Base-by-base conservation (phyloP, 2,888 invertebrate species). In the Colletes collaris region DNA sequence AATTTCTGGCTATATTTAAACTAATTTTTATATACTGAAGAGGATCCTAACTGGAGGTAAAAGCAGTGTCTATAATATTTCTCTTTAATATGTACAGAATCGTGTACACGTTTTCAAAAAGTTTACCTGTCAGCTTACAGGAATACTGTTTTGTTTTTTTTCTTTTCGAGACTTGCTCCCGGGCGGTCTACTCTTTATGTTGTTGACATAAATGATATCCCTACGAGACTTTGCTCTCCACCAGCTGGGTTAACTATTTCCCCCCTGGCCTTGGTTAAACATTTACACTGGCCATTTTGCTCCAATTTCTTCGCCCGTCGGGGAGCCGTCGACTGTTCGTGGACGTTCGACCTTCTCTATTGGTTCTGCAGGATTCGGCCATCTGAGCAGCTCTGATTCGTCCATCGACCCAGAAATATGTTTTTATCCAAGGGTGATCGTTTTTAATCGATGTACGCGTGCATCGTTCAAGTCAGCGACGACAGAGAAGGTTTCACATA, bases 201-300 rank as follows among this genome's bases (percentile, higher is more conserved):
- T 11, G 16, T 6, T 16, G 19, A 60, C 52, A 78, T 78, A 68
- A 79, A 71, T 53, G 64, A 68, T 62, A 49, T 64, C 44, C 40
- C 66, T n/a, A 8, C 44, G 27, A 60, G n/a, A 59, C 19, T 62
- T 50, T 64, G 50, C 53, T 49, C 56, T 53, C 56, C 52, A 53
- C 35, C 52, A 46, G 13, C 63, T 16, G 56, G 59, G 37, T 56
- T 16, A 79, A 65, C 56, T 68, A 65, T 76, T 79, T 79, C 46
- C 46, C 40, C 55, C 40, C 65, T 68, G 52, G 16, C 13, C 27
- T 6, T 58, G n/a, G 65, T 79, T 76, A 84, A 80, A 82, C 80
- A 80, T 84, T 82, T 76, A 76, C 68, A 60, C 52, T 53, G 49
- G 16, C 60, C 71, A 72, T 75, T 79, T 40, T 66, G 52, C 79